Evolutionary conservation across 2,113 vertebrate genomes (phyloP), one percentile per base, ranked within the genome.

Genomic region (Oophaga pumilio): DNA sequence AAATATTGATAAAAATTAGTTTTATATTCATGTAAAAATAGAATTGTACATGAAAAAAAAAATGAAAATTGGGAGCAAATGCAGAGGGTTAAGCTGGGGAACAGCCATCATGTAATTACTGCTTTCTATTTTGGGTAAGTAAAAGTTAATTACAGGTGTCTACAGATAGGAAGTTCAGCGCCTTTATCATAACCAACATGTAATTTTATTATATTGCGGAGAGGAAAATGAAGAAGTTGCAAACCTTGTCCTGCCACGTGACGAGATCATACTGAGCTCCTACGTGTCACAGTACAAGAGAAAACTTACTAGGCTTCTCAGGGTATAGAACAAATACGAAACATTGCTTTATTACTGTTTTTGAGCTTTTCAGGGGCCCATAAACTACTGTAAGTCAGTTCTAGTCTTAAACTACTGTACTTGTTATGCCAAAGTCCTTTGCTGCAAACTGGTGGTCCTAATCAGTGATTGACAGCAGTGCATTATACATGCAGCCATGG

Each of bases 81-180:
- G 77, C 8, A 59, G 77, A 59, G 13, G 57, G 78, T 26, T 57
- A 81, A 33, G 8, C 17, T 43, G 78, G 57, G 26, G 62, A 59
- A 26, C 24, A 24, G 49, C 22, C 53, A 26, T 26, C 14, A 18
- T 43, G 28, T 60, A 81, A 81, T 60, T 81, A 49, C 56, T 0
- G 78, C 26, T 62, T 49, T 62, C 78, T 81, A 49, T 81, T 81
- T 49, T 60, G 56, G 57, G 20, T 62, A 28, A 6, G 78, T 28
- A 60, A 81, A 33, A 33, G 26, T 28, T 81, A 81, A 81, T 81
- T 81, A 33, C 57, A 62, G 28, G 78, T 62, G 78, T 60, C 57
- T 60, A 79, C 8, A 60, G 77, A 81, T 60, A 43, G 78, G 57
- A 60, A 81, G 57, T 33, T 56, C 56, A 62, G 53, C 28, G 24